phyloP scores from a whole-genome alignment of 2,797 vertebrate species.

The Potorous gilbertii region DNA sequence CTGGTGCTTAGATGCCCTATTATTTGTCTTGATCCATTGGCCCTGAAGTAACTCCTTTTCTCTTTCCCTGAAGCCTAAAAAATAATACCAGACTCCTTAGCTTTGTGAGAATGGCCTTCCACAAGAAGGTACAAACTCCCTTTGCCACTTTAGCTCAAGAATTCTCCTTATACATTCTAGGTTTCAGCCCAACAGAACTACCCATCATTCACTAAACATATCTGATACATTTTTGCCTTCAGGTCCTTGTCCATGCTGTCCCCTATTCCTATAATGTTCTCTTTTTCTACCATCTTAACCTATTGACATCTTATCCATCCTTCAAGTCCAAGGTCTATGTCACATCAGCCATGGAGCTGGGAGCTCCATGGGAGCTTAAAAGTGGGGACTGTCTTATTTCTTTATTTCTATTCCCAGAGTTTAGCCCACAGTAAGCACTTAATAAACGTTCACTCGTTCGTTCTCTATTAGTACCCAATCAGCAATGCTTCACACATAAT shows the following conservation, averaged over 20 bases:
- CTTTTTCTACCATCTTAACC: background rate
- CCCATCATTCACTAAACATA: background rate
- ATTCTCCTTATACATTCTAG: background rate
- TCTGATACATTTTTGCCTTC: background rate
- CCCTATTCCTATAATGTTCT: background rate
- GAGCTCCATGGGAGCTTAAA: background rate
- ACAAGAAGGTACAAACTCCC: background rate
- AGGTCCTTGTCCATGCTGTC: background rate
- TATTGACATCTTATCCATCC: background rate
- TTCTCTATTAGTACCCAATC: background rate
- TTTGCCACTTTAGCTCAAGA: background rate
- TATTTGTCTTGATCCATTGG: background rate
- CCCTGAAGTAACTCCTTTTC: background rate
- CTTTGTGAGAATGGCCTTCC: background rate
- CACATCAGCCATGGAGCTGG: background rate
- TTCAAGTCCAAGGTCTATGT: background rate
- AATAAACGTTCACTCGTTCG: background rate
- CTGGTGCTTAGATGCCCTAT: background rate
- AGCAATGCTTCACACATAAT: background rate
- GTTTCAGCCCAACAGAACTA: background rate
- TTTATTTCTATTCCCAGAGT: background rate
- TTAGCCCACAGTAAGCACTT: background rate
- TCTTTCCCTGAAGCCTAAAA: background rate
- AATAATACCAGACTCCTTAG: background rate
- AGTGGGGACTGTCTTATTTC: background rate